Evolutionary conservation across 2,797 vertebrate species (phyloP), one percentile per base, ranked within the genome.

Genomic region (Xenentodon cancila): DNA sequence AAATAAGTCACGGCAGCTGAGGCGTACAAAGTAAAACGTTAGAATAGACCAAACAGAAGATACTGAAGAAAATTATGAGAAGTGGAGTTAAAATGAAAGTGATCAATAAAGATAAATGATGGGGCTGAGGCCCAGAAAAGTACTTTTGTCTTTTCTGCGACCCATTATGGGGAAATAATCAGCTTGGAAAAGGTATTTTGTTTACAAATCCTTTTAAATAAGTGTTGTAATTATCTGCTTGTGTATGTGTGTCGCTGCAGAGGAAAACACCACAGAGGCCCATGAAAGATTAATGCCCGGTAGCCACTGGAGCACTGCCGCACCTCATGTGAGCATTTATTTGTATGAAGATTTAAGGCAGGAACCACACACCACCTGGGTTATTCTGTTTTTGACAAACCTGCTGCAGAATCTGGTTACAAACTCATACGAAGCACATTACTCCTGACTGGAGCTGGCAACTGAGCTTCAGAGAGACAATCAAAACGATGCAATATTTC

Each of bases 231-330:
- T 81, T 72, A 75, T 84, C 70, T 83, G 50, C 64, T 45, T 32
- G 42, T 66, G 80, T 40, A 15, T 65, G 77, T 54, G 59, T 71
- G 79, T 50, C 65, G 27, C 45, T 67, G 71, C 34, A 58, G 59
- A 45, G 59, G 61, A 56, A 57, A 71, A 68, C 19, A 45, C 66
- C 79, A 80, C 74, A 52, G 70, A 76, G 64, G 68, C 65, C 77
- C 80, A 75, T 83, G 77, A 89, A 88, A 87, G 81, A 89, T 88
- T 87, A 80, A 89, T 87, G 69, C 72, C 11, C 34, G 12, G 34
- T 13, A 37, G 34, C 34, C 34, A 58, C 70, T 68, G 72, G 49
- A 79, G 62, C 70, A 8, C 18, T 47, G 70, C 70, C n/a, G 53
- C 59, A 68, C 65, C 71, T 30, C 32, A 65, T 43, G 51, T 37